A percentile compares a stretch with the other conserved stretches of the same genome.
phyloP scores from a whole-genome alignment of 2,113 vertebrate genomes.

The Callorhinus ursinus region DNA sequence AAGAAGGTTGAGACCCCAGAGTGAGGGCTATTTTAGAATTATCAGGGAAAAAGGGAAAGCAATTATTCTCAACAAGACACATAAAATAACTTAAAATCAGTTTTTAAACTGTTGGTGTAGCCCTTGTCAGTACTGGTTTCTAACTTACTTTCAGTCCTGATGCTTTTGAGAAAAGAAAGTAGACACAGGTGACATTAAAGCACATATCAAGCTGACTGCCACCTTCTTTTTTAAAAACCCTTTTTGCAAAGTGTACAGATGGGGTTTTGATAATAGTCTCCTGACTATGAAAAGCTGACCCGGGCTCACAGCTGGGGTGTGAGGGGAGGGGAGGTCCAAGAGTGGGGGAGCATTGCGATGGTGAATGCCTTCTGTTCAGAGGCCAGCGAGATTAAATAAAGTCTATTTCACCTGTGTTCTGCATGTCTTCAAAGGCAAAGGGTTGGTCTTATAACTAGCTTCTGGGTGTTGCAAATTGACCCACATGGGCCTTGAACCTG shows the following conservation, averaged over 20 bases:
- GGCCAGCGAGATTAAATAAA: neutral
- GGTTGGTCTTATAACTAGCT: neutral
- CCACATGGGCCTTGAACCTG: neutral
- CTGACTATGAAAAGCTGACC: neutral
- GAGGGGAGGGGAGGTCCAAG: fast-evolving
- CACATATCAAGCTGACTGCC: neutral
- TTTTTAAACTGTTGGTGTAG: neutral
- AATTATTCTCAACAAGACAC: neutral
- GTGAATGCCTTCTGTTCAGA: too few relatives aligned
- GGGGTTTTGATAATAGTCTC: neutral
- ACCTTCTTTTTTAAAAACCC: neutral
- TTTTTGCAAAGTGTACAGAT: neutral
- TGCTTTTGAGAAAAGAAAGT: neutral
- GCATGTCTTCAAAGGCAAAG: neutral
- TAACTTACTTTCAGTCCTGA: neutral
- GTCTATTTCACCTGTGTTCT: neutral
- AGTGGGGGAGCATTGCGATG: neutral
- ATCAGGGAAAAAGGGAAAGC: neutral
- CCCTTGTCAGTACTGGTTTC: neutral
- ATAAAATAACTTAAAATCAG: neutral
- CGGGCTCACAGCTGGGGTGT: too few relatives aligned
- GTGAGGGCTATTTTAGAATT: neutral
- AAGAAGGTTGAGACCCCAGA: neutral
- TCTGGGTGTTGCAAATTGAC: neutral
- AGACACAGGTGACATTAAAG: neutral